A percentile compares a stretch with the other conserved stretches of the same genome.
These are phyloP conservation scores for Ctenopoma kingsleyae DNA, from an alignment of 2,797 vertebrate species.

Conservation along the genomic window DNA sequence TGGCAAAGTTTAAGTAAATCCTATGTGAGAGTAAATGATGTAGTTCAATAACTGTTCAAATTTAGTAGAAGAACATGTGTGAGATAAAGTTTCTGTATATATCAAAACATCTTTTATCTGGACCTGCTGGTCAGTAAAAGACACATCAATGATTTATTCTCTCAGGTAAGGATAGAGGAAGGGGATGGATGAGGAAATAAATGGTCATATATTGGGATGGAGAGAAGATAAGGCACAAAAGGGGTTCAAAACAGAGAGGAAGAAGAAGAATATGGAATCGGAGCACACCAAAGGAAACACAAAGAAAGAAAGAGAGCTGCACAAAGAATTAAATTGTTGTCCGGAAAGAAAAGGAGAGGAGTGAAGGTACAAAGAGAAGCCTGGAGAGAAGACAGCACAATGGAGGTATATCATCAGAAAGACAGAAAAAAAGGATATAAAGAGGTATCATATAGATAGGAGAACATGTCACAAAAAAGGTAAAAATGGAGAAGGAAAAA, in stretches of 20 bases:
- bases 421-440: neutral
- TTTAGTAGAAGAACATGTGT: no score
- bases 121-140: neutral
- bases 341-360: neutral
- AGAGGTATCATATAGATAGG: neutral
- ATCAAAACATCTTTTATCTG: neutral
- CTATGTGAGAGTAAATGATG: no score
- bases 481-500: constrained; percentile 17
- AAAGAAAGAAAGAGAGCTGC: neutral
- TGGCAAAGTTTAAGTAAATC: no score
- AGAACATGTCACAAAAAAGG: constrained; percentile 3
- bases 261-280: neutral
- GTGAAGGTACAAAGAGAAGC: constrained; percentile 14
- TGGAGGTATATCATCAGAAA: constrained; percentile 2
- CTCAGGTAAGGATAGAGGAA: constrained; percentile 5
- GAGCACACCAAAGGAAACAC: neutral
- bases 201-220: neutral
- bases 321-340: constrained; percentile 7
- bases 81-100: no score
- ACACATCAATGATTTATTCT: neutral
- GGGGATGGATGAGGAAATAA: neutral
- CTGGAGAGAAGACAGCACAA: constrained; percentile 13
- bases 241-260: neutral
- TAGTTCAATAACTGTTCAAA: neutral
- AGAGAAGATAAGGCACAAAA: constrained; percentile 11